phyloP scores from a whole-genome alignment of 2,888 invertebrate genomes.

The Sarcophaga caerulescens region DNA sequence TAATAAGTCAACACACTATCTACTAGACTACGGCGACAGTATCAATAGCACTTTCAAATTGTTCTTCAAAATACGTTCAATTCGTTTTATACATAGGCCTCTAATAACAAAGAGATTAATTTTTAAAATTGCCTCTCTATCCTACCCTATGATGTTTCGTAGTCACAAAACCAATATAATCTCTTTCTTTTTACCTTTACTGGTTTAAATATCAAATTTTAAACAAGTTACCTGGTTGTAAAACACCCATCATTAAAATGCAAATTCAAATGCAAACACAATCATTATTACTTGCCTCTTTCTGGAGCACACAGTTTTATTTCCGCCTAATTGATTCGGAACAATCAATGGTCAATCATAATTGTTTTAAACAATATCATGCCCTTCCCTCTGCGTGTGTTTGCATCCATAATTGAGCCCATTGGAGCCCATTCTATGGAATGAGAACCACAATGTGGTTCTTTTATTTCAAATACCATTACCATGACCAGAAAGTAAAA shows the following conservation, averaged over 20 bases:
- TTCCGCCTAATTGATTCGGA: slow-evolving; percentile 64
- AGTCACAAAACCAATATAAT: no score
- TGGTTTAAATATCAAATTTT: no score
- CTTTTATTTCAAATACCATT: slow-evolving; percentile 14
- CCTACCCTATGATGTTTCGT: no score
- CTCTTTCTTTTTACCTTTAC: no score
- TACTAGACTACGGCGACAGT: no score
- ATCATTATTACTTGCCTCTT: not conserved
- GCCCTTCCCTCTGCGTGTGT: not conserved
- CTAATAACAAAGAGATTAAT: no score
- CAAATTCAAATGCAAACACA: not conserved
- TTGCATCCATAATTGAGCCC: slow-evolving; percentile 21
- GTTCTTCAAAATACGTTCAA: no score
- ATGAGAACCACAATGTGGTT: slow-evolving; percentile 54
- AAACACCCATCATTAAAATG: not conserved
- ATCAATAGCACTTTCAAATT: no score
- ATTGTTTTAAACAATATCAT: slow-evolving; percentile 25
- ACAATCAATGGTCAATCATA: slow-evolving; percentile 58
- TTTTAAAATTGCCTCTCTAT: no score
- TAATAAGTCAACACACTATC: no score
- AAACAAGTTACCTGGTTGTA: not conserved
- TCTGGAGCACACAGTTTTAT: not conserved
- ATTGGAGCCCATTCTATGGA: not conserved
- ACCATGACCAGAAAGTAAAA: slow-evolving; percentile 38
- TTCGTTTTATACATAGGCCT: no score